These are phyloP conservation scores for Sesia bembeciformis DNA, from an alignment of 2,888 invertebrate genomes.

Conservation along the genomic window DNA sequence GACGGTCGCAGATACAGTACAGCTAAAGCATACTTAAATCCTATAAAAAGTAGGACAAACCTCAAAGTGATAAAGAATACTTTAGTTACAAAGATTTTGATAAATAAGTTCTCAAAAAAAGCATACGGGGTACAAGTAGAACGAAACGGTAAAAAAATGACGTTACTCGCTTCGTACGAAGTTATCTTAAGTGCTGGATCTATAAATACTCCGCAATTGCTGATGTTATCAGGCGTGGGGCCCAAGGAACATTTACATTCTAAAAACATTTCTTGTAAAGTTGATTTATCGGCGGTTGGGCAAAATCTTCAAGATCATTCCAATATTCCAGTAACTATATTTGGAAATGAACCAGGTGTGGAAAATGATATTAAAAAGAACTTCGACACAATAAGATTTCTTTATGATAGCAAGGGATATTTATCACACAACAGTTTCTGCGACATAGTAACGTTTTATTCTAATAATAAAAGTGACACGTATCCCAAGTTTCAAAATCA, in stretches of 20 bases:
- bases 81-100: slow-evolving; percentile 59
- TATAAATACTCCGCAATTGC: slow-evolving; percentile 44
- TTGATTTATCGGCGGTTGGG: slow-evolving; percentile 61
- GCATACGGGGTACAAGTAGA: slow-evolving; percentile 48
- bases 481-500: slow-evolving; percentile 40
- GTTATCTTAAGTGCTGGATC: slow-evolving; percentile 45
- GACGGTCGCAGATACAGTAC: slow-evolving; percentile 61
- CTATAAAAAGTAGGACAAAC: slow-evolving; percentile 28
- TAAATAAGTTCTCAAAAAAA: slow-evolving; percentile 48
- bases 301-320: slow-evolving; percentile 71
- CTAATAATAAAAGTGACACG: slow-evolving; percentile 35
- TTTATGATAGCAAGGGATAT: slow-evolving; percentile 62
- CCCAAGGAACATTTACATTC: slow-evolving; percentile 30
- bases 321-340: slow-evolving; percentile 41
- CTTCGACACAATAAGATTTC: slow-evolving; percentile 55
- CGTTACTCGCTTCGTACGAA: slow-evolving; percentile 33
- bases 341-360: slow-evolving; percentile 27
- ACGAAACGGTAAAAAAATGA: slow-evolving; percentile 21
- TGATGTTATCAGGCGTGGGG: slow-evolving; percentile 68
- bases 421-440: slow-evolving; percentile 59
- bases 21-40: slow-evolving; percentile 56
- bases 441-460: slow-evolving; percentile 77
- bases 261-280: slow-evolving; percentile 38
- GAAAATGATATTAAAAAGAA: slow-evolving; percentile 19
- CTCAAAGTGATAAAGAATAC: slow-evolving; percentile 55